Conservation (phyloP, 2,888 invertebrate species). For the Drosophila paramelanica region DNA sequence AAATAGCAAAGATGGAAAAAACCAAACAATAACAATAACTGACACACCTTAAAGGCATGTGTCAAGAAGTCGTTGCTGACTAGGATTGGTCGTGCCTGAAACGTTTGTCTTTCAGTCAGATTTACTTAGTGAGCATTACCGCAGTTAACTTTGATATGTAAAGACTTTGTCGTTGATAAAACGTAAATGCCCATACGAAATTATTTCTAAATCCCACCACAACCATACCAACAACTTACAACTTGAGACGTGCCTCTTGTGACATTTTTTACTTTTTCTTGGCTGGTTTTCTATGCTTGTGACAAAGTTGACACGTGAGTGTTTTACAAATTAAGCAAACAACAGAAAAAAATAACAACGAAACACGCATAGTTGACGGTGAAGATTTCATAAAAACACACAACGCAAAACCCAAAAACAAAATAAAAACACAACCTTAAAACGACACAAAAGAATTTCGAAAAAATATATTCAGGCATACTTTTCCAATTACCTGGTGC, state of each 20-base stretch:
- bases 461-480: constrained; percentile 59
- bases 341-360: constrained; percentile 26
- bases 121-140: constrained; percentile 24
- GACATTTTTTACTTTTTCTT: constrained; percentile 42
- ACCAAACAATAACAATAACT: constrained; percentile 41
- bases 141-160: constrained; percentile 18
- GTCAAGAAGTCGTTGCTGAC: constrained; percentile 52
- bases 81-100: constrained; percentile 60
- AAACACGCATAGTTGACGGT: constrained; percentile 42
- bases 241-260: constrained; percentile 62
- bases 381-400: constrained; percentile 65
- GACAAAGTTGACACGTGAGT: constrained; percentile 66
- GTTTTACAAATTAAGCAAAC: constrained; percentile 62
- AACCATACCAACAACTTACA: constrained; percentile 22
- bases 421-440: constrained; percentile 30
- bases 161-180: constrained; percentile 32
- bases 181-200: constrained; percentile 61
- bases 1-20: constrained; percentile 1
- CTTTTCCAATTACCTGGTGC: constrained; percentile 44
- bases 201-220: constrained; percentile 59
- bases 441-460: constrained; percentile 44
- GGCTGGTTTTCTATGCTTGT: constrained; percentile 36
- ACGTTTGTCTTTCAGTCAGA: constrained; percentile 12
- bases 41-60: constrained; percentile 59
- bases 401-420: constrained; percentile 41